Percentiles rank a stretch among this genome's conserved stretches.
Evolutionary conservation across 2,113 vertebrate species (phyloP).

Genomic region (Tichodroma muraria): DNA sequence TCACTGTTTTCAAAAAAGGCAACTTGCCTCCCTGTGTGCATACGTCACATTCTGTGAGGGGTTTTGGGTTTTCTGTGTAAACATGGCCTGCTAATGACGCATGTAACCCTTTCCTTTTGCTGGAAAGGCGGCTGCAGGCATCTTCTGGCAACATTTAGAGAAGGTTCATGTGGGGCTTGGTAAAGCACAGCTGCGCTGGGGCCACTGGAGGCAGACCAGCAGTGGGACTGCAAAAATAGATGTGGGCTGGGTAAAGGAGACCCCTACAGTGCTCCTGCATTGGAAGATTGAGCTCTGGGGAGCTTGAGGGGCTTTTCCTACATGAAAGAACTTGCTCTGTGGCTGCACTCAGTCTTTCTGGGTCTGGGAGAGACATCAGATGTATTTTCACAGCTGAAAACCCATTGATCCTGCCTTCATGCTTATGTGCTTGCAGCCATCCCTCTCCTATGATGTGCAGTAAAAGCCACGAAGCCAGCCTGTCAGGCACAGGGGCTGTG

Average conservation of each 20-base stretch:
- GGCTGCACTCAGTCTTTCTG: neutral
- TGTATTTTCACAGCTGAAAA: neutral
- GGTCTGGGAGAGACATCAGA: neutral
- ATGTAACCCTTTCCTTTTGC: slow-evolving; percentile 17
- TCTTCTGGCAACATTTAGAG: neutral
- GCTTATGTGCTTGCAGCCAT: neutral
- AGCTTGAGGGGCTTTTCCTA: neutral
- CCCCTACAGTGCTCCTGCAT: neutral
- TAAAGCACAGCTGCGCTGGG: neutral
- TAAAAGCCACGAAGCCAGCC: neutral
- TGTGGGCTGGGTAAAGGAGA: neutral
- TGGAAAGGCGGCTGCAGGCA: neutral
- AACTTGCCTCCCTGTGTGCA: slow-evolving; percentile 19
- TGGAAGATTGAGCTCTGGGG: neutral
- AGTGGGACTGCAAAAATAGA: neutral
- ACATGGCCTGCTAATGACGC: neutral
- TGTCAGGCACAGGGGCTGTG: neutral
- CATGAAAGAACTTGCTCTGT: neutral
- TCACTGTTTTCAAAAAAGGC: slow-evolving; percentile 38
- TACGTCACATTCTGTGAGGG: slow-evolving; percentile 35
- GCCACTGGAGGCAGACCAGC: neutral
- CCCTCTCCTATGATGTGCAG: neutral
- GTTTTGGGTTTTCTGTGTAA: neutral
- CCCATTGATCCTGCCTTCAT: neutral
- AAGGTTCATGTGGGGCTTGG: neutral